Conservation (phyloP, 2,888 invertebrate genomes). For the Halictus quadricinctus region DNA sequence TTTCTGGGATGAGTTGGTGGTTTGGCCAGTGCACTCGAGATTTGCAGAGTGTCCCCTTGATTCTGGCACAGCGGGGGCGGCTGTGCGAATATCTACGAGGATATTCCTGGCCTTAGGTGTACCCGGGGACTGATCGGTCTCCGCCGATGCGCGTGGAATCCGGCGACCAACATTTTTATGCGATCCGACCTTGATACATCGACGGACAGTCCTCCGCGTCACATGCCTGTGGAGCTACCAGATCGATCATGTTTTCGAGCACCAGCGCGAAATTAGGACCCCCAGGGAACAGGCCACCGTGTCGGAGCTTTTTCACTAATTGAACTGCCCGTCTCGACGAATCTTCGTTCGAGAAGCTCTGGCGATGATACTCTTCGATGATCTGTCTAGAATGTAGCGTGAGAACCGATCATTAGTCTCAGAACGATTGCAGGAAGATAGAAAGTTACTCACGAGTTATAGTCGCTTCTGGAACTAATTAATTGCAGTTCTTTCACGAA, state of each 20-base stretch:
- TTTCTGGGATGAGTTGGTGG: slow-evolving; percentile 70
- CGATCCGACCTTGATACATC: slow-evolving; percentile 64
- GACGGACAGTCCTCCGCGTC: background rate
- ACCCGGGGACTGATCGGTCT: slow-evolving; percentile 67
- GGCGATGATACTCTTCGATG: background rate
- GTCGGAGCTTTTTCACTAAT: slow-evolving; percentile 36
- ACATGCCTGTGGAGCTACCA: background rate
- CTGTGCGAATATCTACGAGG: slow-evolving; percentile 35
- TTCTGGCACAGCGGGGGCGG: slow-evolving; percentile 67
- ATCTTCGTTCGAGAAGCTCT: background rate
- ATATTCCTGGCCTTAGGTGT: slow-evolving; percentile 72
- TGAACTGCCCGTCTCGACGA: background rate
- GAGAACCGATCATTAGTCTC: background rate
- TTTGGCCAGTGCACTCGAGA: slow-evolving; percentile 71
- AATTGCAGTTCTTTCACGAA: too few species aligned
- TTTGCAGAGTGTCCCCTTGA: slow-evolving; percentile 67
- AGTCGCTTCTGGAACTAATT: background rate
- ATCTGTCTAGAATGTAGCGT: background rate
- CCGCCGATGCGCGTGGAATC: slow-evolving; percentile 45
- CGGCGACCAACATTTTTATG: slow-evolving; percentile 56
- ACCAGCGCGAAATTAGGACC: slow-evolving; percentile 1
- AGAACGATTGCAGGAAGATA: background rate
- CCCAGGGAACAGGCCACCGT: background rate
- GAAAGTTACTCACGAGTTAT: background rate
- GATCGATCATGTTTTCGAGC: slow-evolving; percentile 3